A percentile compares a stretch with the other conserved stretches of the same genome.
Conservation (phyloP, 2,797 vertebrate genomes). For the Myiotriccus ornatus region DNA sequence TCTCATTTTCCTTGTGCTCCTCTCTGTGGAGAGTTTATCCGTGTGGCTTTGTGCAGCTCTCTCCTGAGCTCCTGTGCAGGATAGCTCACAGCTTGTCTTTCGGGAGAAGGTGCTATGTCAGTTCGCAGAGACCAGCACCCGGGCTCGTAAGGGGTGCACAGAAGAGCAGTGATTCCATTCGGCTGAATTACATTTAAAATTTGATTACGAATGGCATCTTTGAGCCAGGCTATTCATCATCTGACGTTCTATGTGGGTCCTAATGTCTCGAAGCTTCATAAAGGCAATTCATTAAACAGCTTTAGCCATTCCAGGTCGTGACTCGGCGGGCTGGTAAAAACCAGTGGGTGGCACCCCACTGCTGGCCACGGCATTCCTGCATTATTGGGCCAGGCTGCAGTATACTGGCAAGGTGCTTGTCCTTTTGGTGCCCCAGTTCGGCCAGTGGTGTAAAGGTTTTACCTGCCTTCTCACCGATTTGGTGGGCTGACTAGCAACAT, state of each 20-base stretch:
- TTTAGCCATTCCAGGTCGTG: slow-evolving; percentile 52
- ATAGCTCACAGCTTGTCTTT: not conserved
- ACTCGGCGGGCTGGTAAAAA: not conserved
- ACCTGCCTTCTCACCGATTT: not conserved
- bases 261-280: slow-evolving; percentile 63
- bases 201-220: slow-evolving; percentile 66
- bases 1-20: not conserved
- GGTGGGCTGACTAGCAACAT: not conserved
- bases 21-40: not conserved
- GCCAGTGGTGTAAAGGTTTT: not conserved
- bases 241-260: slow-evolving; percentile 27
- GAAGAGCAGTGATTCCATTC: slow-evolving; percentile 38
- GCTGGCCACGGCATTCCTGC: not conserved
- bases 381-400: not conserved
- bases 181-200: slow-evolving; percentile 66
- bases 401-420: not conserved
- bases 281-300: slow-evolving; percentile 69
- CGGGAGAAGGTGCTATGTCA: not conserved
- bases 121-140: not conserved
- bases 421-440: not conserved
- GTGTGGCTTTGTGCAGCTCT: not conserved
- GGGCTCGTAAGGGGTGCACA: slow-evolving; percentile 5
- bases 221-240: slow-evolving; percentile 70
- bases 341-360: not conserved
- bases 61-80: not conserved